A percentile compares a stretch with the other conserved stretches of the same genome.
Conservation (phyloP, 2,888 invertebrate species). For the Micropterix aruncella region DNA sequence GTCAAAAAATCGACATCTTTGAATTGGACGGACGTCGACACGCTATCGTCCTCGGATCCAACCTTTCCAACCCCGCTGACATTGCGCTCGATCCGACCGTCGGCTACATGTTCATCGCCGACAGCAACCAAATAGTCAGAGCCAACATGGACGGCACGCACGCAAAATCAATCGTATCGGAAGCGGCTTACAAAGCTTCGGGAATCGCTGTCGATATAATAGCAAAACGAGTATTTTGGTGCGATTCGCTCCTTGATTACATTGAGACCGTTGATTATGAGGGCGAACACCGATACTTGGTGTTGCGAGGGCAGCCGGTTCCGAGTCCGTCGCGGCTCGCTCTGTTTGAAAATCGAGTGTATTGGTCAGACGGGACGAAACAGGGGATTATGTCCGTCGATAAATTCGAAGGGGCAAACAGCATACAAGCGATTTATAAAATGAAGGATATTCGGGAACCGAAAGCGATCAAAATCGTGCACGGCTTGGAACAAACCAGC, state of each 20-base stretch:
- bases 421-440: constrained; percentile 68
- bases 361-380: constrained; percentile 86
- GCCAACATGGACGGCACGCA: constrained; percentile 93
- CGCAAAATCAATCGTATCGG: constrained; percentile 69
- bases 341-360: constrained; percentile 74
- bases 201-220: constrained; percentile 88
- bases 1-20: constrained; percentile 89
- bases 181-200: constrained; percentile 88
- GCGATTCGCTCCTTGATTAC: constrained; percentile 88
- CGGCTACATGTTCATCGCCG: constrained; percentile 80
- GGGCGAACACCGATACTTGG: constrained; percentile 66
- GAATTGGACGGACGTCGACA: constrained; percentile 78
- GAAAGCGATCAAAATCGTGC: constrained; percentile 70
- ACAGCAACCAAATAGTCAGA: constrained; percentile 68
- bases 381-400: constrained; percentile 80
- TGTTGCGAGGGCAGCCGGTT: constrained; percentile 69
- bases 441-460: constrained; percentile 70
- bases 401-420: constrained; percentile 67
- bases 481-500: constrained; percentile 60
- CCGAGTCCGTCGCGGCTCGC: constrained; percentile 76
- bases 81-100: constrained; percentile 85
- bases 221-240: constrained; percentile 86
- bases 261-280: constrained; percentile 94
- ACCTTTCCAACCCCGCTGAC: constrained; percentile 82
- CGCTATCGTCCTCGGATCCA: constrained; percentile 82